These are phyloP conservation scores for Scopus umbretta DNA, from an alignment of 2,113 vertebrate genomes.

Conservation along the genomic window DNA sequence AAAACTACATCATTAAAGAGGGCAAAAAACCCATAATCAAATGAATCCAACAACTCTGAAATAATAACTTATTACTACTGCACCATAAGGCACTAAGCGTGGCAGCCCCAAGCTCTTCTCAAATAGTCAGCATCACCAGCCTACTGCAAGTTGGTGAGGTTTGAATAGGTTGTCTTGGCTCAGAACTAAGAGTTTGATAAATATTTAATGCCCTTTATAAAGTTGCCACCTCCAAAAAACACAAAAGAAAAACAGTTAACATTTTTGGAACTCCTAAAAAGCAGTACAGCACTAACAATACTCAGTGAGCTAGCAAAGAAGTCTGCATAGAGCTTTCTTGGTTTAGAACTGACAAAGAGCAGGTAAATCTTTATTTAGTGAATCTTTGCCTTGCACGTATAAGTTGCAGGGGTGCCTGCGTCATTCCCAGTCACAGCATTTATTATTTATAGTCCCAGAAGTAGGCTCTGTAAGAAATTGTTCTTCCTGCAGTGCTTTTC, in stretches of 20 bases:
- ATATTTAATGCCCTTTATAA: not conserved
- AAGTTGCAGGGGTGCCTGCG: not conserved
- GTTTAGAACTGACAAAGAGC: not conserved
- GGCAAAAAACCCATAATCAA: not conserved
- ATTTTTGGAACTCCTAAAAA: not conserved
- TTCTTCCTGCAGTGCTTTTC: slow-evolving; percentile 41
- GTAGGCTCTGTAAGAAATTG: not conserved
- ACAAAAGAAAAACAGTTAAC: not conserved
- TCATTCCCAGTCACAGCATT: not conserved
- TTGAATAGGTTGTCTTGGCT: not conserved
- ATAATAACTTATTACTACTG: not conserved
- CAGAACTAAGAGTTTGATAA: not conserved
- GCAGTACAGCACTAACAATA: not conserved
- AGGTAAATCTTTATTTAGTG: not conserved
- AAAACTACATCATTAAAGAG: not conserved
- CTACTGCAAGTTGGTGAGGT: not conserved
- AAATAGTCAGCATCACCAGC: not conserved
- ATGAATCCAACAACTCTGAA: not conserved
- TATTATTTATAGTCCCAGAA: slow-evolving; percentile 46
- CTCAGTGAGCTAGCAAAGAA: not conserved
- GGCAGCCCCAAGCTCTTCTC: not conserved
- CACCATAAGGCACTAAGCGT: not conserved
- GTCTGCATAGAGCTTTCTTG: not conserved
- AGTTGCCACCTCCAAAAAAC: not conserved
- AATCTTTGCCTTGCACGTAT: not conserved